phyloP scores from a whole-genome alignment of 2,888 invertebrate genomes.

The Zaprionus bogoriensis region DNA sequence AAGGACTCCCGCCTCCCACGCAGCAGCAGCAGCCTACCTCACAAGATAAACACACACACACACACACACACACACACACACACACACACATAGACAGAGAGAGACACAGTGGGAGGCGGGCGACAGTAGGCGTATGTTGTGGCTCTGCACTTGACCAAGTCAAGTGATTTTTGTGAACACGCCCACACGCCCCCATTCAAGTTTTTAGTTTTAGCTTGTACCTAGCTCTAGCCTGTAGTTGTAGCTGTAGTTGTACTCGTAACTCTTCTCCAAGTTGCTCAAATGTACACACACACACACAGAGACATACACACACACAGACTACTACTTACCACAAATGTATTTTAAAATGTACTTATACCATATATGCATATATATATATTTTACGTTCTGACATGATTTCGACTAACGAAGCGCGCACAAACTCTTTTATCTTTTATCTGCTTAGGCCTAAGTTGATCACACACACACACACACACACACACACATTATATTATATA shows the following conservation, averaged over 20 bases:
- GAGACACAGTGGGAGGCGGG: constrained; percentile 2
- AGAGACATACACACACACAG: constrained; percentile 16
- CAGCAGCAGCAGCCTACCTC: constrained; percentile 58
- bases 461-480: constrained; percentile 25
- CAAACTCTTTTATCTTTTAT: constrained; percentile 28
- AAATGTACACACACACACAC: constrained; percentile 46
- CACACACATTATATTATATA: constrained; percentile 16
- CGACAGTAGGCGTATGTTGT: constrained; percentile 31
- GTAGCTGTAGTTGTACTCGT: constrained; percentile 45
- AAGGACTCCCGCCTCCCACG: constrained; percentile 27
- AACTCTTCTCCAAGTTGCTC: constrained; percentile 69
- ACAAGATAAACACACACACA: constrained; percentile 30
- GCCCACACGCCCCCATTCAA: constrained; percentile 52
- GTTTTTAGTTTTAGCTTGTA: constrained; percentile 57
- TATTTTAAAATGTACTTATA: constrained; percentile 57
- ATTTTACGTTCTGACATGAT: constrained; percentile 50
- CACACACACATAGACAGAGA: constrained; percentile 13
- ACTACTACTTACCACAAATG: constrained; percentile 64
- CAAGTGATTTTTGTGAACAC: constrained; percentile 54
- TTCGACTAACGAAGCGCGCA: constrained; percentile 59
- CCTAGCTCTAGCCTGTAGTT: constrained; percentile 55
- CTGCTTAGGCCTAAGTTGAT: constrained; percentile 61
- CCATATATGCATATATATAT: constrained; percentile 25
- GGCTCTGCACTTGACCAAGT: constrained; percentile 67
- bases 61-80: constrained; percentile 9